phyloP scores from a whole-genome alignment of 2,888 invertebrate genomes.

The Macropis europaea region DNA sequence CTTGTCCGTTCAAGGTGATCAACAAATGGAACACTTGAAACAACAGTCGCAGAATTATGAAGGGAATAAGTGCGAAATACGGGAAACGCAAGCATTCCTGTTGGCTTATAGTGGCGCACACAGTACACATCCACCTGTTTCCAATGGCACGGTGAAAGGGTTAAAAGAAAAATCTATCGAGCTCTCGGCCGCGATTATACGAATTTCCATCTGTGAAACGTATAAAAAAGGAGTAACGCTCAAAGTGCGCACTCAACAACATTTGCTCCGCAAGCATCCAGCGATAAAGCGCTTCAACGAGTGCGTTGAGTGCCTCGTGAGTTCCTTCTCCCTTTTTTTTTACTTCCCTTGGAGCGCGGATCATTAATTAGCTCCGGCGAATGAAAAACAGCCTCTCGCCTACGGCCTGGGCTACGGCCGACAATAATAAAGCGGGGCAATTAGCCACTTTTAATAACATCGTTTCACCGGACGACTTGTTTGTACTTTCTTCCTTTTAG shows the following conservation, averaged over 20 bases:
- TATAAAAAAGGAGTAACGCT: constrained; percentile 33
- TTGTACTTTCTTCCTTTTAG: constrained; percentile 49
- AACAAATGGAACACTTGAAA: too few species aligned
- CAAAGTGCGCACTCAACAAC: constrained; percentile 40
- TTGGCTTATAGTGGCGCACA: too few species aligned
- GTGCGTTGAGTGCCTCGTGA: constrained; percentile 54
- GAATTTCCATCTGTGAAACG: constrained; percentile 28
- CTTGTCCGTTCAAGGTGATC: too few species aligned
- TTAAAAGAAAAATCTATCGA: constrained; percentile 29
- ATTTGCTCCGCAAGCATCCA: constrained; percentile 54
- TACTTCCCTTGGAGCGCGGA: constrained; percentile 26
- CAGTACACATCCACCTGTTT: too few species aligned
- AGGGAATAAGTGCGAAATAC: too few species aligned
- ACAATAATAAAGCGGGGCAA: constrained; percentile 61
- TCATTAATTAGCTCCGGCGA: constrained; percentile 61
- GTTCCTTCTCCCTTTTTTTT: constrained; percentile 32
- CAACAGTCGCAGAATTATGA: too few species aligned
- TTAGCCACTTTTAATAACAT: constrained; percentile 67
- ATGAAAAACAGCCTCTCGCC: constrained; percentile 59
- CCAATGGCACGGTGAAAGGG: too few species aligned
- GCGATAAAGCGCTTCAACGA: constrained; percentile 65
- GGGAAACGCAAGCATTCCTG: too few species aligned
- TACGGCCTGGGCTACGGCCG: constrained; percentile 44
- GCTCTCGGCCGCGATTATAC: constrained; percentile 23
- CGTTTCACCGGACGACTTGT: constrained; percentile 55